Base-by-base conservation (phyloP, 2,797 vertebrate genomes). In the Acrossocheilus fasciatus region DNA sequence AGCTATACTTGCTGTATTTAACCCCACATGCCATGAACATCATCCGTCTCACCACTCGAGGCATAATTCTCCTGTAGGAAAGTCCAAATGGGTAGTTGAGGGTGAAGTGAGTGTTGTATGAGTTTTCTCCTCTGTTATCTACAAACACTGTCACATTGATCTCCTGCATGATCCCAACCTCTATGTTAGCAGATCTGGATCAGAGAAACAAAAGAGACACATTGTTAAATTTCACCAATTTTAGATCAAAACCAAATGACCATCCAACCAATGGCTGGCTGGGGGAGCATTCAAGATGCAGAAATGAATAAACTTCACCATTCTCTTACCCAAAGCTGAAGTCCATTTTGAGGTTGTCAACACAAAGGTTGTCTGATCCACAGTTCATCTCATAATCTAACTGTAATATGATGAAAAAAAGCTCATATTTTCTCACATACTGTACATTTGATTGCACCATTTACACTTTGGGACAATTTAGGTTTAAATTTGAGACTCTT, bases 41-140 rank as follows among this genome's bases (percentile, higher is more conserved):
- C 26, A 12, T 18, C 73, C 26, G 47, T 30, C 73, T 75, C 20
- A 75, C 73, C 73, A 75, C 17, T 52, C 4, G 17, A 75, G 45
- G 26, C 17, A 52, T 20, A 75, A 91, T 87, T 83, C 88, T 95
- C 83, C 96, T 94, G 87, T 89, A 97, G 34, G 96, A 98, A 73
- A 98, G 90, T n/a, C 92, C 95, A 0, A 85, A 41, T 0, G 97
- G 97, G 86, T 96, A 95, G 0, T 89, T 93, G 62, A 98, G 92
- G 30, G 87, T 81, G n/a, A 95, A 90, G 0, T 3, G 87, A 4
- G 93, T 95, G 84, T 94, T 91, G 74, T 96, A 97, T 9, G 97
- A 97, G 90, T 97, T 95, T 90, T 98, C 97, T 0, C 91, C 96
- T 0, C 73, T 89, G 86, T 97, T 98, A 87, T 91, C 92, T 85